Base-by-base conservation (phyloP, 2,888 invertebrate genomes). In the Calameuta filiformis region DNA sequence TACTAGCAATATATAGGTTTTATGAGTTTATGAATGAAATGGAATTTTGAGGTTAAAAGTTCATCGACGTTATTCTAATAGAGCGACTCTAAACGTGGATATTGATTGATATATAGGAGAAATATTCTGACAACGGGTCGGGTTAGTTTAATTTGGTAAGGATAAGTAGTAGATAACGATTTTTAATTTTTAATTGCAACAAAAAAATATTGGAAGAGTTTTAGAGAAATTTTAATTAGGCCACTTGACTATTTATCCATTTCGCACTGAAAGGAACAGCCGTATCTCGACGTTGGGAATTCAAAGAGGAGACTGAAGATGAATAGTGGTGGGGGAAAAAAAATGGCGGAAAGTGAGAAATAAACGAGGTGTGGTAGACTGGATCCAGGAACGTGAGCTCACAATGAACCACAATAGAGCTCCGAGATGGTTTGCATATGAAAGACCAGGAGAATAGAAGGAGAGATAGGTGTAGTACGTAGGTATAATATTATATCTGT, bases 401-500 rank as follows among this genome's bases (percentile, higher is more conserved):
- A 88, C 88, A 89, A 88, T 88, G 89, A 87, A 82, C 86, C 86
- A 90, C 89, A 89, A 90, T 89, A 86, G 88, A 86, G 83, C 85
- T 83, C 84, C 85, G 85, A 81, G 81, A 89, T 86, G 86, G 85
- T 89, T 89, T 90, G 90, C 90, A 90, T 90, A 90, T 90, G 90
- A 90, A 90, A 90, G 89, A 89, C 85, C 82, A 77, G 78, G 78
- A 80, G 81, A 83, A 84, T 81, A 80, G 82, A 81, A 79, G 77
- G 81, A 69, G 79, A 76, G 79, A 79, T 79, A 74, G 68, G 74
- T 74, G 76, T 74, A 31, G 79, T 68, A 76, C 69, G 73, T 40
- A 77, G 73, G 40, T 78, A 71, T 75, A 68, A 75, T 73, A 77
- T 79, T 76, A 79, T 78, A 76, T 76, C 73, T 76, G 12, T 71